phyloP scores from a whole-genome alignment of 2,888 invertebrate genomes.

The Caenorhabditis sp. region DNA sequence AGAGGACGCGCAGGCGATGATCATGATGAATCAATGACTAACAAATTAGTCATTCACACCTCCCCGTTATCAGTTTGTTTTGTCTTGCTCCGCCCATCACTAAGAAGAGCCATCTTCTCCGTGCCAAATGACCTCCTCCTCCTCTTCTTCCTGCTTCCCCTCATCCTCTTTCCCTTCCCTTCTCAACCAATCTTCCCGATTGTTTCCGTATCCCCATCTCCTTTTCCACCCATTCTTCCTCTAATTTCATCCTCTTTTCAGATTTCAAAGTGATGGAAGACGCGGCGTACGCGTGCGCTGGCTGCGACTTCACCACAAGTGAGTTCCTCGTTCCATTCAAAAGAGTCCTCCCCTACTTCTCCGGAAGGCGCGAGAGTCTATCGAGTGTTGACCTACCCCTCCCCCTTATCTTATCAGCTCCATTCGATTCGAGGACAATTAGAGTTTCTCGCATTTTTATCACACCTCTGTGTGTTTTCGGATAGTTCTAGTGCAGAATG shows the following conservation, averaged over 20 bases:
- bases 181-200: conserved; percentile 15
- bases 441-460: conserved; percentile 4
- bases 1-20: too few species aligned
- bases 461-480: conserved; percentile 7
- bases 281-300: conserved; percentile 72
- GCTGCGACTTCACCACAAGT: conserved; percentile 73
- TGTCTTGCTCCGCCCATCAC: conserved; percentile 22
- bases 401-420: conserved; percentile 19
- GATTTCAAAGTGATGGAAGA: conserved; percentile 73
- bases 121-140: not conserved
- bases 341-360: too few species aligned
- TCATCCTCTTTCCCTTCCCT: too few species aligned
- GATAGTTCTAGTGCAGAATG: too few species aligned
- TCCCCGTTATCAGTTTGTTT: conserved; percentile 28
- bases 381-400: conserved; percentile 15
- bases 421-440: conserved; percentile 12
- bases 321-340: conserved; percentile 52
- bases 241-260: conserved; percentile 58
- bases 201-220: conserved; percentile 3
- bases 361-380: not conserved
- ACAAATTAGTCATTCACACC: conserved; percentile 55
- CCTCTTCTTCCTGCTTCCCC: not conserved
- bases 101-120: not conserved
- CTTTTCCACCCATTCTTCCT: not conserved
- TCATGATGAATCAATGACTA: conserved; percentile 40